Evolutionary conservation across 2,888 invertebrate species (phyloP), one percentile per base, ranked within the genome.

Genomic region (Cybosia mesomella): DNA sequence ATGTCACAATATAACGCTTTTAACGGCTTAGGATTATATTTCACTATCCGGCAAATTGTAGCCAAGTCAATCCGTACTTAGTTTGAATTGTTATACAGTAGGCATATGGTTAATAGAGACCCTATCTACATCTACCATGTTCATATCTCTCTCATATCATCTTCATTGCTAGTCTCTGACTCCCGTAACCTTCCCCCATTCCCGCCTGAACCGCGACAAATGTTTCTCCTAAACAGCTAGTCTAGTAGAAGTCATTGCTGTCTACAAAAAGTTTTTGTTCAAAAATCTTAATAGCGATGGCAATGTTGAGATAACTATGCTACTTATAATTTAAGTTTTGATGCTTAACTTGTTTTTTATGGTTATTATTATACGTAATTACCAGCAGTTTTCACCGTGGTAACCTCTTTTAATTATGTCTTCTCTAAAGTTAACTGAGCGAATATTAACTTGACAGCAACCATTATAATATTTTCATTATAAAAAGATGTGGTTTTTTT

Each of bases 281-380:
- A 62, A 67, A 71, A 73, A 68, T 61, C 77, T 80, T 75, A 77
- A 73, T 75, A 75, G 61, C 78, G 67, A 58, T 69, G 59, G 65
- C 78, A 58, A 60, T 63, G 59, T 65, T 60, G 24, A 68, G 49
- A 70, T 67, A 75, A 72, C 62, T 72, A 24, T 63, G 63, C 64
- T 71, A 76, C 74, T 62, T 71, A 59, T 66, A 71, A 74, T 71
- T 74, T 70, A 71, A 64, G 68, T 74, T 76, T 67, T 28, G 57
- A 63, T 58, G 53, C 64, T 74, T 71, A 66, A 61, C 54, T 72
- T 67, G 66, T 70, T 66, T 64, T 58, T 71, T 79, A 69, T 71
- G 57, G 32, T 28, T 55, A 53, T 43, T 43, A 58, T 67, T 70
- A 55, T 62, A 58, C 68, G 70, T 75, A 73, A 81, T 79, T 79